A percentile compares a stretch with the other conserved stretches of the same genome.
Conservation (phyloP, 35 echinoderm and acorn worm genomes). For the Patiria miniata region DNA sequence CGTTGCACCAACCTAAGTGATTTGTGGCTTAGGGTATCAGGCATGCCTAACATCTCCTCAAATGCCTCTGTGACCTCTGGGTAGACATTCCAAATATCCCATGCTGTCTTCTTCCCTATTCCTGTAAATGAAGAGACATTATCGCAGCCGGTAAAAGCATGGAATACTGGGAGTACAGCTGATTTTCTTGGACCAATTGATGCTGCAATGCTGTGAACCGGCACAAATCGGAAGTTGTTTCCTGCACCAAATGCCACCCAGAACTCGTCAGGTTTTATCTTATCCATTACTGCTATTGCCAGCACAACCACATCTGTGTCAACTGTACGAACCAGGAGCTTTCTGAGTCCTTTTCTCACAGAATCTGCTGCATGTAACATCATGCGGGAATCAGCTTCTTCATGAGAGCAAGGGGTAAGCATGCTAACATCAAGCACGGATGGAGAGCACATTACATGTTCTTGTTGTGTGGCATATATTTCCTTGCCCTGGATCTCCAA, state of each 20-base stretch:
- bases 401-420: constrained; percentile 55
- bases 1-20: constrained; percentile 1
- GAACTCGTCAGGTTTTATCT: neutral
- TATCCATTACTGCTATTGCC: neutral
- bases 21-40: constrained; percentile 13
- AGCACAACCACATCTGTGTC: constrained; percentile 61
- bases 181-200: neutral
- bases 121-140: constrained; percentile 45
- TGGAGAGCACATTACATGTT: neutral
- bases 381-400: constrained; percentile 60
- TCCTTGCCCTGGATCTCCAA: neutral
- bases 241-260: constrained; percentile 37
- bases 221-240: neutral
- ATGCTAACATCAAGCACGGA: neutral
- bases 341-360: neutral
- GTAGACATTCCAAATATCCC: constrained; percentile 36
- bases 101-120: constrained; percentile 49
- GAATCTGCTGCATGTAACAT: constrained; percentile 51
- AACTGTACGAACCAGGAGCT: constrained; percentile 33
- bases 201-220: neutral
- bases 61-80: constrained; percentile 47
- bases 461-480: constrained; percentile 7
- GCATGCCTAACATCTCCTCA: neutral
- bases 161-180: neutral
- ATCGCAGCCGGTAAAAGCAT: constrained; percentile 62